Conservation (phyloP, 2,113 vertebrate genomes). For the Phalacrocorax pelagicus region DNA sequence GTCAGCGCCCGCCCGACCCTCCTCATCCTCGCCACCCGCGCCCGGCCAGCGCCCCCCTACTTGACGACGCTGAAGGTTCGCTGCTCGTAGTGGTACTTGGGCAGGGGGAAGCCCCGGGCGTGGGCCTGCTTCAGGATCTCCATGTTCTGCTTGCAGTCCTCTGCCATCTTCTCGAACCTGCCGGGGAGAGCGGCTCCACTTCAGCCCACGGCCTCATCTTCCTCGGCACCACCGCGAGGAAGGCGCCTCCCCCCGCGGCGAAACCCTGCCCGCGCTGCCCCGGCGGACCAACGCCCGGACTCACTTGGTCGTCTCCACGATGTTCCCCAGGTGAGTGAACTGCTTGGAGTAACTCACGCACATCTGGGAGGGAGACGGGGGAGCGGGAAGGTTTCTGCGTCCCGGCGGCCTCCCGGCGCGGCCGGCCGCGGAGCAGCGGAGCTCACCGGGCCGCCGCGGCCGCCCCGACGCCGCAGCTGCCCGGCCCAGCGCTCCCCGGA, state of each 20-base stretch:
- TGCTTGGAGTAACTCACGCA: constrained; percentile 82
- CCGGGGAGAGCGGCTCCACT: neutral
- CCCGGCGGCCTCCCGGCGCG: neutral
- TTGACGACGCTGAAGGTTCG: constrained; percentile 86
- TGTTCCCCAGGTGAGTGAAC: constrained; percentile 83
- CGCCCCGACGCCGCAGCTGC: neutral
- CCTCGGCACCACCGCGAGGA: neutral
- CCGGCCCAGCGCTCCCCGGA: neutral
- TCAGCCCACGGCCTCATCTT: neutral
- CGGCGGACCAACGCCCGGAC: neutral
- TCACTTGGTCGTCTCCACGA: constrained; percentile 86
- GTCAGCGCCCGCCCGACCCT: no score
- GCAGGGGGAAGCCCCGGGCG: constrained; percentile 77
- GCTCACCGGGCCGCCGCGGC: neutral
- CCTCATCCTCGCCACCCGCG: accelerated
- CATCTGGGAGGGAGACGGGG: constrained; percentile 73
- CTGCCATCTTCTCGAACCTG: constrained; percentile 85
- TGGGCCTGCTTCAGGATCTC: constrained; percentile 83
- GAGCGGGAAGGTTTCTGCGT: no score
- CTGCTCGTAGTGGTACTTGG: constrained; percentile 84
- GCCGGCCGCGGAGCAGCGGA: neutral
- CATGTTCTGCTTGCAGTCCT: constrained; percentile 83
- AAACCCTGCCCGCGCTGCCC: no score
- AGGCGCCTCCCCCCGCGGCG: no score
- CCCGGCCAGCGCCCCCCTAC: constrained; percentile 34